phyloP scores from a whole-genome alignment of 2,113 vertebrate species.

The Heterochromis multidens region DNA sequence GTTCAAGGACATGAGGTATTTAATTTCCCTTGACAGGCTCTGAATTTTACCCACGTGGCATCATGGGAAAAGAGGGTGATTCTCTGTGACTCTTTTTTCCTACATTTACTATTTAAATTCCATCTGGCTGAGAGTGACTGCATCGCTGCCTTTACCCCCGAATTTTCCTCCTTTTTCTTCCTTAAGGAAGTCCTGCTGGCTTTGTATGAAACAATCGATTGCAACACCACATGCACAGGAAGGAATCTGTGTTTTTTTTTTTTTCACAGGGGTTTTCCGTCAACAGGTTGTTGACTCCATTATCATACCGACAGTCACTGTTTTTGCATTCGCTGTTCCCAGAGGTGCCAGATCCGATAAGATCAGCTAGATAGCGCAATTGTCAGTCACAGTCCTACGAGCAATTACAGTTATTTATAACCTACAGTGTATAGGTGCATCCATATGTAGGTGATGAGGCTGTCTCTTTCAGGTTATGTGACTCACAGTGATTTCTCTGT shows the following conservation, averaged over 20 bases:
- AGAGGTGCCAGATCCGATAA: not conserved
- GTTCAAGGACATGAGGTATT: not conserved
- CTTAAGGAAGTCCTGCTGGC: constrained; percentile 36
- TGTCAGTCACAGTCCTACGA: not conserved
- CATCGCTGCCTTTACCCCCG: not conserved
- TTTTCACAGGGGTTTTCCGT: constrained; percentile 21
- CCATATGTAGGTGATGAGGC: not conserved
- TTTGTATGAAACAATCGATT: constrained; percentile 14
- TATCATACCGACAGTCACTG: constrained; percentile 1
- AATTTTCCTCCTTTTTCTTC: not conserved
- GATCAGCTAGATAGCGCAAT: not conserved
- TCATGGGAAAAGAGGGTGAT: not conserved
- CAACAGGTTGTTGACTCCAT: constrained; percentile 58
- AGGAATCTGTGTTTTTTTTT: not conserved
- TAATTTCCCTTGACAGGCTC: constrained; percentile 3
- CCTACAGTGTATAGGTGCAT: not conserved
- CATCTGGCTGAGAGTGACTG: not conserved
- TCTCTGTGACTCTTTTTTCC: not conserved
- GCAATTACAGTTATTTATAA: not conserved
- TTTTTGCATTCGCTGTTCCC: not conserved
- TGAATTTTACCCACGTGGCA: not conserved
- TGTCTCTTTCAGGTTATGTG: not conserved
- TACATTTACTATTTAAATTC: not conserved
- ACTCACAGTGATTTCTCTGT: not conserved
- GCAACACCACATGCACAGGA: constrained; percentile 39